Evolutionary conservation across 2,888 invertebrate species (phyloP), one percentile per base, ranked within the genome.

Genomic region (Dicycla oo): DNA sequence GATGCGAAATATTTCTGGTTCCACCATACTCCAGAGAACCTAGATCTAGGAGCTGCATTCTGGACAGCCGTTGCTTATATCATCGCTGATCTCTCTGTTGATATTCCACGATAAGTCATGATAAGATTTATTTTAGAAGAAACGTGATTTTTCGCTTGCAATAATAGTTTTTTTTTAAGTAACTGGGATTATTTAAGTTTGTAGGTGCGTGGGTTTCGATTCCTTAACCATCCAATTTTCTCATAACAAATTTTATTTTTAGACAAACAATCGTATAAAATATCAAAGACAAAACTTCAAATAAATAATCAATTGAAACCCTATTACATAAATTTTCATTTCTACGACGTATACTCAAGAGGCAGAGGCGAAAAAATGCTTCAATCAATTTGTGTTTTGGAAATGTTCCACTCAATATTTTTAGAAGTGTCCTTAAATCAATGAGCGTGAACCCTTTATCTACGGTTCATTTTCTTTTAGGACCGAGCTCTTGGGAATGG

Each of bases 21-120:
- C 89, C 98, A 98, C 92, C 98, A 98, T 88, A 96, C 97, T 92
- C 96, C 98, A 0, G 96, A 96, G 40, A 96, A 96, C 66, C 94
- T 98, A 70, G 98, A 98, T 92, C 96, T 97, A 82, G 97, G 97
- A 80, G 96, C 98, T 18, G 98, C 98, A 0, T 95, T 98, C 66
- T 98, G 98, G 97, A 97, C 98, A 4, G 97, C 97, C 0, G 97
- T 97, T 0, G 96, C 98, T 11, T 98, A 97, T 86, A 96, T 98
- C n/a, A 96, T 98, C 58, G 98, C 98, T 7, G 97, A 98, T 92
- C 91, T 98, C 74, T 97, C 97, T 69, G 89, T 96, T 49, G 97
- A 97, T 88, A 96, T 98, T 65, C 98, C 98, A 8, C 54, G 54
- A 54, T 54, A 53, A 53, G 26, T 26, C 6, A n/a, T n/a, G n/a